A percentile compares a stretch with the other conserved stretches of the same genome.
Conservation (phyloP, 2,113 vertebrate genomes). For the Ailurus styani region DNA sequence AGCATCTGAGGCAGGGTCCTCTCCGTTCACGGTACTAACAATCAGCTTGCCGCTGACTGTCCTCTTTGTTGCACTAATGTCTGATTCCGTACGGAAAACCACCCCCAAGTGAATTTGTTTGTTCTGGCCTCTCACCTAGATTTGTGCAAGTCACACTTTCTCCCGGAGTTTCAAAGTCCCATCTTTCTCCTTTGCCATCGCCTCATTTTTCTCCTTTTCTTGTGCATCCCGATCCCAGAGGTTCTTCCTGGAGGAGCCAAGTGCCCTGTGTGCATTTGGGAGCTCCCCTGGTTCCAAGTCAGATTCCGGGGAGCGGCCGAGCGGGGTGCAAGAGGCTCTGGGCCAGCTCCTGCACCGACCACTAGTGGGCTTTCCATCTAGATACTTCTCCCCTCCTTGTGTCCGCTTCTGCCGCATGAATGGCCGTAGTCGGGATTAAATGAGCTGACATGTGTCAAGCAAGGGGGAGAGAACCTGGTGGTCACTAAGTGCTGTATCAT, state of each 20-base stretch:
- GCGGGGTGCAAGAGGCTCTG: background rate
- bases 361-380: accelerated
- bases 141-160: background rate
- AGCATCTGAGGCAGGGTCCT: background rate
- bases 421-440: background rate
- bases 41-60: background rate
- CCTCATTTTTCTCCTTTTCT: background rate
- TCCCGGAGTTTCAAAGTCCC: background rate
- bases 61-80: background rate
- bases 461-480: accelerated
- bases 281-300: background rate
- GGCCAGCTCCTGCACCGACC: background rate
- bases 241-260: background rate
- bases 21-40: accelerated
- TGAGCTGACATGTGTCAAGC: accelerated
- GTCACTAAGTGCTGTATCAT: background rate
- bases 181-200: background rate
- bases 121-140: background rate
- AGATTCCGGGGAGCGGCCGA: background rate
- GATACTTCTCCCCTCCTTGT: background rate
- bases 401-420: background rate
- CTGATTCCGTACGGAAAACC: background rate
- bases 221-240: background rate
- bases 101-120: background rate
- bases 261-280: background rate